phyloP scores from a whole-genome alignment of 2,888 invertebrate genomes.

The Dryocosmus kuriphilus region DNA sequence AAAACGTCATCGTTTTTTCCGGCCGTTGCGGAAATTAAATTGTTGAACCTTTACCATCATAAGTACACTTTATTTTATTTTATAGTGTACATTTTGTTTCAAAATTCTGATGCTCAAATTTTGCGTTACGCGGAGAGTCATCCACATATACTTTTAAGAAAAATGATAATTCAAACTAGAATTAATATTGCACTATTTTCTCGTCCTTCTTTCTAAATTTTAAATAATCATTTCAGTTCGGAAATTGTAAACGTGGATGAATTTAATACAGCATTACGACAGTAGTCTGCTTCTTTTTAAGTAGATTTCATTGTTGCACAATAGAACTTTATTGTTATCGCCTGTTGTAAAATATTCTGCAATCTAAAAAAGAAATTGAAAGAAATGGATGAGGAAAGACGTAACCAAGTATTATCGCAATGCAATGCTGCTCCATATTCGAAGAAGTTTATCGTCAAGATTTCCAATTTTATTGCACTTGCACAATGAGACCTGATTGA shows the following conservation, averaged over 20 bases:
- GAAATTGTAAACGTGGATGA: neutral
- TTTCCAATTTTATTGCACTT: slow-evolving; percentile 25
- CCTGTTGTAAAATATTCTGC: slow-evolving; percentile 4
- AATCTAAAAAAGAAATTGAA: slow-evolving; percentile 6
- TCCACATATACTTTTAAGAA: too few species aligned
- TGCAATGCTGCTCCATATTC: neutral
- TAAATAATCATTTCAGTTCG: neutral
- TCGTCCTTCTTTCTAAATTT: neutral
- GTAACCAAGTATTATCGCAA: neutral
- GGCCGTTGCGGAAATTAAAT: too few species aligned
- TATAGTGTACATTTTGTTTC: too few species aligned
- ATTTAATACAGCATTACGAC: neutral
- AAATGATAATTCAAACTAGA: too few species aligned
- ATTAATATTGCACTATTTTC: neutral
- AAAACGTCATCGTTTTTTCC: too few species aligned
- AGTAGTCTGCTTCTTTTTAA: neutral
- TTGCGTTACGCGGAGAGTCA: too few species aligned
- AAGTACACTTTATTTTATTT: too few species aligned
- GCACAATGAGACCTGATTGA: neutral
- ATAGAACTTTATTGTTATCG: slow-evolving; percentile 25
- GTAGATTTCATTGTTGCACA: slow-evolving; percentile 20
- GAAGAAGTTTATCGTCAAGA: slow-evolving; percentile 14
- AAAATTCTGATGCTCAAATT: too few species aligned
- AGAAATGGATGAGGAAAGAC: neutral
- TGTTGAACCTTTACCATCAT: too few species aligned